These are phyloP conservation scores for Hemicordylus capensis DNA, from an alignment of 2,113 vertebrate genomes.

Conservation along the genomic window DNA sequence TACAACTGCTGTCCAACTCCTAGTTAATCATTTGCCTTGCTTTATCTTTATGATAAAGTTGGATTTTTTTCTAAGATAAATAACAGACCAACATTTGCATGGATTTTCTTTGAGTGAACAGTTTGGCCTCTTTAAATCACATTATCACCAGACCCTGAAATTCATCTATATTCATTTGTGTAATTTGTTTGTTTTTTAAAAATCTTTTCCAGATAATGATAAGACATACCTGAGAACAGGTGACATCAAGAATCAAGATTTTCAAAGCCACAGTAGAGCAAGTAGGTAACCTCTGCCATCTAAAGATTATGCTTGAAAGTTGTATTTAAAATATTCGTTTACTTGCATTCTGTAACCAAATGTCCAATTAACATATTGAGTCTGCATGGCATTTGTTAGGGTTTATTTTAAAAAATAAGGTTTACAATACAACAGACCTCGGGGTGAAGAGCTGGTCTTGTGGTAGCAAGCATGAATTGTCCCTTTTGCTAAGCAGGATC, in stretches of 20 bases:
- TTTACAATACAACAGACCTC: too few species aligned
- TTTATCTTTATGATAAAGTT: conserved; percentile 11
- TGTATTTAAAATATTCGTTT: not conserved
- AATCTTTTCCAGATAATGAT: conserved; percentile 25
- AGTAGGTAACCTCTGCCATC: conserved; percentile 18
- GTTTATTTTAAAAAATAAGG: not conserved
- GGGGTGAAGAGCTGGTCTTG: too few species aligned
- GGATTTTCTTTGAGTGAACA: not conserved
- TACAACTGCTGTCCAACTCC: not conserved
- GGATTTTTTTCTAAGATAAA: conserved; percentile 1
- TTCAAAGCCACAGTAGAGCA: conserved; percentile 30
- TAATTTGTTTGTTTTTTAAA: not conserved
- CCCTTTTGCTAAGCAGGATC: too few species aligned
- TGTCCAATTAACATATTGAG: not conserved
- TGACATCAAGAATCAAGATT: conserved; percentile 12
- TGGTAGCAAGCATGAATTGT: too few species aligned
- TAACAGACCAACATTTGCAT: not conserved
- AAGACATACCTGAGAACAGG: conserved; percentile 23
- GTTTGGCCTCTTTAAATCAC: not conserved
- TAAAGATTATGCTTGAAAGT: not conserved
- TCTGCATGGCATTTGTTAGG: not conserved
- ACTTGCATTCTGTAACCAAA: not conserved
- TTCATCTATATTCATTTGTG: not conserved
- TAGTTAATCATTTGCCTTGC: conserved; percentile 8
- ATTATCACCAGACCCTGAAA: not conserved